A percentile compares a stretch with the other conserved stretches of the same genome.
phyloP scores from a whole-genome alignment of 1,140 invertebrate species.

The Trichomalopsis sarcophagae region DNA sequence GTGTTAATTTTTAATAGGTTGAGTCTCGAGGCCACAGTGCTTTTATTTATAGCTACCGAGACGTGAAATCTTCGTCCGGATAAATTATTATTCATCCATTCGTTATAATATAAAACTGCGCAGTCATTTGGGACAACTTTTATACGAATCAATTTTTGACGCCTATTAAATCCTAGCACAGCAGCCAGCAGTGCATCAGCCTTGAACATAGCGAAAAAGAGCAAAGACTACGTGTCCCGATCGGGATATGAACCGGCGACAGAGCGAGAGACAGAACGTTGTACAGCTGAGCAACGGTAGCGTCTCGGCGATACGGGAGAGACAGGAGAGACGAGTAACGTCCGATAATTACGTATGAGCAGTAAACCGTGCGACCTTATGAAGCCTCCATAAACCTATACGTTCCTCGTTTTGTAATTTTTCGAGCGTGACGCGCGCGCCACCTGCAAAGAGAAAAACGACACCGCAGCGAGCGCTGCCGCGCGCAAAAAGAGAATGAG shows the following conservation, averaged over 20 bases:
- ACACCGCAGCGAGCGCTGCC: too few species aligned
- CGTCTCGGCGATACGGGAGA: constrained; percentile 6
- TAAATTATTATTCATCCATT: too few species aligned
- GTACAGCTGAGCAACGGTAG: background rate
- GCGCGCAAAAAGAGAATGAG: background rate
- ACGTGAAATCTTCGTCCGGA: too few species aligned
- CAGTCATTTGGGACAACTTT: too few species aligned
- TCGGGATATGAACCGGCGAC: too few species aligned
- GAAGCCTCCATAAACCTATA: constrained; percentile 23
- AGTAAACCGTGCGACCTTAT: constrained; percentile 60
- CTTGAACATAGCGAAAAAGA: background rate
- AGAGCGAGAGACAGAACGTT: constrained; percentile 10
- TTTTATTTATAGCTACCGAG: too few species aligned
- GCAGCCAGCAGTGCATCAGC: background rate
- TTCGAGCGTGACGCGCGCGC: constrained; percentile 58
- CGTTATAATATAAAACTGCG: too few species aligned
- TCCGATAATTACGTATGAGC: constrained; percentile 68
- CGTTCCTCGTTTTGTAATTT: constrained; percentile 61
- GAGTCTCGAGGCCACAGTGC: too few species aligned
- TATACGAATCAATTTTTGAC: too few species aligned
- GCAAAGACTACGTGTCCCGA: background rate
- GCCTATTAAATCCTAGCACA: background rate
- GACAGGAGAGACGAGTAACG: constrained; percentile 57
- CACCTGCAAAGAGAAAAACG: constrained; percentile 9
- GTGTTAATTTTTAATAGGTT: too few species aligned